Base-by-base conservation (phyloP, 2,113 vertebrate species). In the Crotalus viridis region DNA sequence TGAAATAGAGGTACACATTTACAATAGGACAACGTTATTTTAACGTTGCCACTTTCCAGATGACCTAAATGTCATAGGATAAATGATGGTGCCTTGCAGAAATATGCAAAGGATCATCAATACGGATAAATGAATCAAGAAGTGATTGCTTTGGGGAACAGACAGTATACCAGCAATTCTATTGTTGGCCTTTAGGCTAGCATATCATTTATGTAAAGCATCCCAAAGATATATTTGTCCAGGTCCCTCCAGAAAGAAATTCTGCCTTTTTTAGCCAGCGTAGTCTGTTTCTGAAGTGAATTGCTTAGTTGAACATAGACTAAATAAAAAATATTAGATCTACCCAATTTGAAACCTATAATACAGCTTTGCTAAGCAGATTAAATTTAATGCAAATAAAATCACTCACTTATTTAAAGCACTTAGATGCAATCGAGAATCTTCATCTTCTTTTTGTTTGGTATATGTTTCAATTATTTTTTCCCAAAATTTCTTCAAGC, bases 401-500 rank as follows among this genome's bases (percentile, higher is more conserved):
- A 85, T 0, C n/a, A 93, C 97, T 96, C 95, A 98, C 97, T 97
- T 97, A 56, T 95, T 96, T 87, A 97, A 94, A 33, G 95, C 94
- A 0, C 97, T 97, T 94, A 88, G 97, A 28, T 91, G 95, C 94
- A 97, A 93, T 90, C 97, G 95, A 28, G 81, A 93, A 69, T 96
- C 91, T 94, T 97, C 96, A 74, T 51, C 69, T 96, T 96, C 92
- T 91, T 86, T 92, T 91, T 95, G 94, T 22, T 94, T 94, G 54
- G 91, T 91, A 92, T 95, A 92, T 87, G 95, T 94, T 93, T 96
- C 93, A 24, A 96, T 97, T 51, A 97, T 93, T 94, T 96, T 97
- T 95, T 97, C 96, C 96, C 96, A 97, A 92, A 97, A 97, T 88
- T 93, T 96, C 95, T 96, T 97, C 92, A 97, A 88, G 24, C n/a